Conservation (phyloP, 2,888 invertebrate genomes). For the Mythimna lalbum region DNA sequence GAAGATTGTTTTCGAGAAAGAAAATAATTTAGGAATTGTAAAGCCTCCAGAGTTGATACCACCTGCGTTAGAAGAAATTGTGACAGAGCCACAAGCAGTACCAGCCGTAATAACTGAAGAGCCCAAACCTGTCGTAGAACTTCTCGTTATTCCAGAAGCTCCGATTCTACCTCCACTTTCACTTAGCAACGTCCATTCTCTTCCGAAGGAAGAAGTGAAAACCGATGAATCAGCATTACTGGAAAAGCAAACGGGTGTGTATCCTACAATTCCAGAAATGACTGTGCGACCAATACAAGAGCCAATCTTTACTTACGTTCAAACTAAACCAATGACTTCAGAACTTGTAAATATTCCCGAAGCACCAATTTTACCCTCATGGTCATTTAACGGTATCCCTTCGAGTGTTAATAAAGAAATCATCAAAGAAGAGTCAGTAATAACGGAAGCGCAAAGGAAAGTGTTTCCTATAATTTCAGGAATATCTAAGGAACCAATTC, state of each 20-base stretch:
- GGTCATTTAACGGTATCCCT: background rate
- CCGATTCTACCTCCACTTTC: slow-evolving; percentile 17
- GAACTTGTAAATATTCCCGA: slow-evolving; percentile 6
- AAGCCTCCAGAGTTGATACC: background rate
- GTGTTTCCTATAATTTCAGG: background rate
- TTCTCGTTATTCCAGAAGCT: slow-evolving; percentile 16
- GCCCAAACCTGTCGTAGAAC: background rate
- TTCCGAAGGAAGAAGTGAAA: background rate
- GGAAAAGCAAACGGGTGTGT: background rate
- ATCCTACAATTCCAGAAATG: slow-evolving; percentile 1
- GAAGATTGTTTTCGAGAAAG: slow-evolving; percentile 2
- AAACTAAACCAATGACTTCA: background rate
- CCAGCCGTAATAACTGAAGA: background rate
- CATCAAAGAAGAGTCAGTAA: background rate
- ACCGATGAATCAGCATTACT: background rate
- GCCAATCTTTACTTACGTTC: background rate
- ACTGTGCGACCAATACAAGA: background rate
- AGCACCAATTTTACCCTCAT: slow-evolving; percentile 16
- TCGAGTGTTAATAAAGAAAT: background rate
- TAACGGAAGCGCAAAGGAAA: background rate
- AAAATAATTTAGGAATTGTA: slow-evolving; percentile 8
- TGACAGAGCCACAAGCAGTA: background rate
- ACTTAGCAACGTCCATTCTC: background rate
- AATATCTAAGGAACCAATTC: background rate
- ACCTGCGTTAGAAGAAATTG: background rate